Conservation (phyloP, 1,140 invertebrate genomes). For the Papilio polyxenes region DNA sequence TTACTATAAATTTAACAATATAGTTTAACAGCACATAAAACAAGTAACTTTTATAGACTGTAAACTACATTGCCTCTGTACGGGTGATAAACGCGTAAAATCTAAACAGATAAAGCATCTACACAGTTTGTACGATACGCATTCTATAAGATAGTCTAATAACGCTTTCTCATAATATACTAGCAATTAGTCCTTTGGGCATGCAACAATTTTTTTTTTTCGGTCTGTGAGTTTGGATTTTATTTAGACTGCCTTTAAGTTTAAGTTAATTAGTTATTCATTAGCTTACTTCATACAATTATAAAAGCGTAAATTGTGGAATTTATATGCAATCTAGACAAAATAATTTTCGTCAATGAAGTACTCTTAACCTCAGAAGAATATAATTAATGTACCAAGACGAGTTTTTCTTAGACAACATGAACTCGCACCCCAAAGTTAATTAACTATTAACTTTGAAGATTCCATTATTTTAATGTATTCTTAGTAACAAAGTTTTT, state of each 20-base stretch:
- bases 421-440: slow-evolving; percentile 26
- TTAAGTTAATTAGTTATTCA: too few relatives aligned
- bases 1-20: slow-evolving; percentile 11
- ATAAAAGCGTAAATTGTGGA: background rate
- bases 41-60: slow-evolving; percentile 28
- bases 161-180: too few relatives aligned
- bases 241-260: too few relatives aligned
- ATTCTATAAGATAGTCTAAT: too few relatives aligned
- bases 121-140: too few relatives aligned
- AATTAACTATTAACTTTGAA: slow-evolving; percentile 30
- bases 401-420: slow-evolving; percentile 1
- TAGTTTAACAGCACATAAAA: slow-evolving; percentile 8
- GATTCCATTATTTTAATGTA: slow-evolving; percentile 25
- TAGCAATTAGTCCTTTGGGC: too few relatives aligned
- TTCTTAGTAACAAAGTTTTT: slow-evolving; percentile 1
- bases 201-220: too few relatives aligned
- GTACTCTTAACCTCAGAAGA: background rate
- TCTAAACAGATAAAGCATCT: background rate
- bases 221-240: too few relatives aligned
- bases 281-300: too few relatives aligned
- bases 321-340: slow-evolving; percentile 1
- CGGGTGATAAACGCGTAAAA: slow-evolving; percentile 2
- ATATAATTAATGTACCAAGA: slow-evolving; percentile 19
- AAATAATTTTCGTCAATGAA: background rate
- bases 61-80: slow-evolving; percentile 2